These are phyloP conservation scores for Ahaetulla prasina DNA, from an alignment of 2,113 vertebrate genomes.

Conservation along the genomic window DNA sequence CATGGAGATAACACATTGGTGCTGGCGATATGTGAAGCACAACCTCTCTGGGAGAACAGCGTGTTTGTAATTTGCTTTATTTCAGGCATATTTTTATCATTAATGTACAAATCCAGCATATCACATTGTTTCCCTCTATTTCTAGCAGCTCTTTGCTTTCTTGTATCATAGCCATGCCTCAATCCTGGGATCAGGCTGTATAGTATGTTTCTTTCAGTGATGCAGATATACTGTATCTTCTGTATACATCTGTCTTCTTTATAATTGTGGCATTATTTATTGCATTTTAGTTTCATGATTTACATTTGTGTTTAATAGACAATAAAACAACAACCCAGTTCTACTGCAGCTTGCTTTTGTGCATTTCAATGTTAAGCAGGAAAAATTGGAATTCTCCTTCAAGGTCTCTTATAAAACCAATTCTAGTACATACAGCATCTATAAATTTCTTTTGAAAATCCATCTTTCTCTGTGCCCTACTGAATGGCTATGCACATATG, in stretches of 20 bases:
- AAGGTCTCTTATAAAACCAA: not conserved
- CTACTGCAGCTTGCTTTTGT: not conserved
- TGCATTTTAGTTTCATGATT: not conserved
- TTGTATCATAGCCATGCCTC: not conserved
- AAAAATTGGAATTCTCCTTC: not conserved
- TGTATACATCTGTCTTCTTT: not conserved
- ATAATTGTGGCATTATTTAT: not conserved
- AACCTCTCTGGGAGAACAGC: not conserved
- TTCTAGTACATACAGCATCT: not conserved
- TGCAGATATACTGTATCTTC: not conserved
- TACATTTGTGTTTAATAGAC: not conserved
- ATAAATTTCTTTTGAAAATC: not conserved
- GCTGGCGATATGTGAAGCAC: slow-evolving; percentile 2
- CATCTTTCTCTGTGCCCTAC: not conserved
- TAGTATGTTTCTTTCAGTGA: not conserved
- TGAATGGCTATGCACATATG: not conserved
- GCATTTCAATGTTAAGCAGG: not conserved
- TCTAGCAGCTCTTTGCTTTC: not conserved
- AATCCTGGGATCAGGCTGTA: not conserved
- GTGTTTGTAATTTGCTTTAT: not conserved
- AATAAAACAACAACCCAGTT: not conserved
- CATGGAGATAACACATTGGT: not conserved
- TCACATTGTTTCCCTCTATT: not conserved
- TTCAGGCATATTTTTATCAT: not conserved
- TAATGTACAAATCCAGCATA: not conserved